A percentile compares a stretch with the other conserved stretches of the same genome.
Conservation (phyloP, 2,888 invertebrate genomes). For the Unio pictorum region DNA sequence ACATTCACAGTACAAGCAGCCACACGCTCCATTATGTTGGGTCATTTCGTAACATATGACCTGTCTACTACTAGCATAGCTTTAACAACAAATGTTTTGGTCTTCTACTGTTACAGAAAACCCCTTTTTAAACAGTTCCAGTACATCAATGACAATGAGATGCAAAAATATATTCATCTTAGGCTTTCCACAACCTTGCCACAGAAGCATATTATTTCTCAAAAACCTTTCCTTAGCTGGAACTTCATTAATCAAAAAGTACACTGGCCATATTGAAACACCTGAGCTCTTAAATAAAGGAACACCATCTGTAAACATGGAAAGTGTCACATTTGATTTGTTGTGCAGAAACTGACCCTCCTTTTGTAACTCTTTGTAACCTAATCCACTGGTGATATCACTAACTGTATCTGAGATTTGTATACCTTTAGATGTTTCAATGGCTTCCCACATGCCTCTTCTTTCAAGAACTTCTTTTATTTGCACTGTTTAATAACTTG, state of each 20-base stretch:
- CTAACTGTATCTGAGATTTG: too few species aligned
- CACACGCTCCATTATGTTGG: conserved; percentile 12
- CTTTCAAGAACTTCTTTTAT: too few species aligned
- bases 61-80: conserved; percentile 9
- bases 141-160: conserved; percentile 9
- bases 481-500: too few species aligned
- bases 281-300: conserved; percentile 28
- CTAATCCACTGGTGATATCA: too few species aligned
- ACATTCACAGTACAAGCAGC: conserved; percentile 13
- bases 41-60: conserved; percentile 12
- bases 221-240: conserved; percentile 17
- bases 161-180: conserved; percentile 15
- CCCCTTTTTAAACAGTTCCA: conserved; percentile 6
- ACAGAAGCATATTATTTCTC: conserved; percentile 21
- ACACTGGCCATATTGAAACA: conserved; percentile 26
- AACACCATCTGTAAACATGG: conserved; percentile 23
- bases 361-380: conserved; percentile 12
- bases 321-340: conserved; percentile 9
- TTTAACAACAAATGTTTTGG: conserved; percentile 3
- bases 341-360: conserved; percentile 15
- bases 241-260: conserved; percentile 23
- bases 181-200: conserved; percentile 15
- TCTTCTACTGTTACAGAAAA: not conserved
- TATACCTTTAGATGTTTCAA: too few species aligned
- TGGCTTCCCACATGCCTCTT: too few species aligned